Evolutionary conservation across 1,140 invertebrate genomes (phyloP).

Genomic region (Drosophila repletoides): DNA sequence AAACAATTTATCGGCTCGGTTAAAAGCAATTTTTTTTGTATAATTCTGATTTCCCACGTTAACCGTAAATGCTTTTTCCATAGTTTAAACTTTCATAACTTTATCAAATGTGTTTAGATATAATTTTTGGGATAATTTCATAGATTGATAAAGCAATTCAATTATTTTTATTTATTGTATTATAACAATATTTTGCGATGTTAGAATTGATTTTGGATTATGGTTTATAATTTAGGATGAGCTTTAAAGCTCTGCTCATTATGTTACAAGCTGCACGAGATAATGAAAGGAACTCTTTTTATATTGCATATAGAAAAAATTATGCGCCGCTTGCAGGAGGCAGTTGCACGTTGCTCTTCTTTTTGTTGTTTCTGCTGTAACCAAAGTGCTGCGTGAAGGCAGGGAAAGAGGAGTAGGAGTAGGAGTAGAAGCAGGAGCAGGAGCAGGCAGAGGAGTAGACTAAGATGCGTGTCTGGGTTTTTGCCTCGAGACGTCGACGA

Average conservation of each 20-base stretch:
- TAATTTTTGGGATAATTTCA: no score
- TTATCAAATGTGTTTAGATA: no score
- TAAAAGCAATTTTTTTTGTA: no score
- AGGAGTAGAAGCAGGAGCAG: background rate
- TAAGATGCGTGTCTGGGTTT: slow-evolving; percentile 52
- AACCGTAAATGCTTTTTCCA: no score
- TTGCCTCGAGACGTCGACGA: slow-evolving; percentile 19
- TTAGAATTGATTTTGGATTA: no score
- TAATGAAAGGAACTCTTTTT: background rate
- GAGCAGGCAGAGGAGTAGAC: background rate
- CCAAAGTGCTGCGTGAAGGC: slow-evolving; percentile 20
- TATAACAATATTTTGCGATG: background rate
- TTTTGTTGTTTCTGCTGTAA: slow-evolving; percentile 35
- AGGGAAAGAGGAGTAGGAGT: background rate
- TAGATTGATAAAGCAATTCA: no score
- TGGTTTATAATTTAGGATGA: no score
- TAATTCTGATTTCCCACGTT: no score
- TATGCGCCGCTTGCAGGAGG: slow-evolving; percentile 50
- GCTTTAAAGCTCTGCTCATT: background rate
- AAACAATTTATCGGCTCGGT: no score
- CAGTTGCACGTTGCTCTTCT: slow-evolving; percentile 17
- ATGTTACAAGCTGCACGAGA: background rate
- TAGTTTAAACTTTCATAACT: no score
- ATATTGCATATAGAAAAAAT: slow-evolving; percentile 16
- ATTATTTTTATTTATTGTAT: background rate